Base-by-base conservation (phyloP, 2,113 vertebrate species). In the Myotis davidii region DNA sequence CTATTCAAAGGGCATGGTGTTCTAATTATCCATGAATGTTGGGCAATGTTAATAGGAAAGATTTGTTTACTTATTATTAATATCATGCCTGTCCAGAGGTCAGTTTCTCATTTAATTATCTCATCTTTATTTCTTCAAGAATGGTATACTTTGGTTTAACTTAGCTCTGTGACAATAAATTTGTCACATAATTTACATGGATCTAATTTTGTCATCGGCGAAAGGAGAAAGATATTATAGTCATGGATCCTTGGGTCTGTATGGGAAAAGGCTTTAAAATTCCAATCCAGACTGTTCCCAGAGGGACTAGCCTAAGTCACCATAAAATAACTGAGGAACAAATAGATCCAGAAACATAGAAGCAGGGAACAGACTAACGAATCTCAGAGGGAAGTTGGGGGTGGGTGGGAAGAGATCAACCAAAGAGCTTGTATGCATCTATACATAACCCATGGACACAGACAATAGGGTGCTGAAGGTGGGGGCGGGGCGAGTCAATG, bases 11-110 rank as follows among this genome's bases (percentile, higher is more conserved):
- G 25, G 9, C 27, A 61, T 48, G 27, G 21, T 5, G 2, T 82
- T 95, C 61, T 94, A 87, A 90, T 94, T 96, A 92, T 93, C 84
- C 18, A 25, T 87, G 67, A 94, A 94, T 74, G 42, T 87, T 94
- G 45, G 39, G 34, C 34, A 72, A 32, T 96, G 34, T 84, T 90
- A 95, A 65, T 52, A 84, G 45, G 52, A 89, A 95, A 21, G n/a
- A 65, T 96, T 94, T 77, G 67, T 92, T 83, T 17, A 59, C 45
- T 94, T 84, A 95, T 94, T 79, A 94, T 76, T 97, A 92, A 95
- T 90, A 79, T 88, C 17, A 69, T 70, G 9, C 67, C 45, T 92
- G 6, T 85, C 34, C 59, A 91, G 20, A 95, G 11, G 76, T 88
- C 17, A 59, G 74, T 84, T 93, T 96, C 77, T 76, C 61, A 94